Evolutionary conservation across 2,797 vertebrate genomes (phyloP), one percentile per base, ranked within the genome.

Genomic region (Eospalax fontanierii): DNA sequence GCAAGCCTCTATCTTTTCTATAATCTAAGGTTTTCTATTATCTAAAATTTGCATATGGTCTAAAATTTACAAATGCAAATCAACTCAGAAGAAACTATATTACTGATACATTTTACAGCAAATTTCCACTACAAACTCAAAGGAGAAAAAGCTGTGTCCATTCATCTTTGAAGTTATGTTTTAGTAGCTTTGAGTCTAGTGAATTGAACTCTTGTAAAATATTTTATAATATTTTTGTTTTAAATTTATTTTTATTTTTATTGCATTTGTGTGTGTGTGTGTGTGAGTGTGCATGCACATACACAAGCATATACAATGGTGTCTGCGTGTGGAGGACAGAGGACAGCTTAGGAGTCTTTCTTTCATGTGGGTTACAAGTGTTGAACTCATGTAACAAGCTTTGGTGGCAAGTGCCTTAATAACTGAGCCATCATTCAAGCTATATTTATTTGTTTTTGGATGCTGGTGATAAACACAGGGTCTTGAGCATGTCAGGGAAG

Each of bases 121-220:
- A 89, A 84, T 66, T 90, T 59, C 40, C 24, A 91, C 3, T 68
- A 33, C 4, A 87, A 59, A 71, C 50, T 83, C 73, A 87, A 12
- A 63, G 35, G 16, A 38, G 8, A 8, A 3, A 5, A 61, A 89
- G 38, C 46, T 74, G 4, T 19, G 30, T 9, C 0, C 16, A 40
- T 38, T 24, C 75, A 46, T 24, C 57, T 95, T 4, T 88, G 73
- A 81, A 80, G 28, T 10, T 15, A 2, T 76, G 38, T 76, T 70
- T 84, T 66, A 89, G 24, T 24, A 68, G 14, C 90, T 84, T 74
- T 94, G 65, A 92, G 38, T 84, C 63, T 18, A 40, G n/a, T 70
- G 50, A 87, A 40, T 24, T 84, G 38, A 61, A 38, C 50, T 79
- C 28, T 95, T 50, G 46, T 54, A 26, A 12, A 70, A 5, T 50